Base-by-base conservation (phyloP, 2,113 vertebrate species). In the Centropus bengalensis region DNA sequence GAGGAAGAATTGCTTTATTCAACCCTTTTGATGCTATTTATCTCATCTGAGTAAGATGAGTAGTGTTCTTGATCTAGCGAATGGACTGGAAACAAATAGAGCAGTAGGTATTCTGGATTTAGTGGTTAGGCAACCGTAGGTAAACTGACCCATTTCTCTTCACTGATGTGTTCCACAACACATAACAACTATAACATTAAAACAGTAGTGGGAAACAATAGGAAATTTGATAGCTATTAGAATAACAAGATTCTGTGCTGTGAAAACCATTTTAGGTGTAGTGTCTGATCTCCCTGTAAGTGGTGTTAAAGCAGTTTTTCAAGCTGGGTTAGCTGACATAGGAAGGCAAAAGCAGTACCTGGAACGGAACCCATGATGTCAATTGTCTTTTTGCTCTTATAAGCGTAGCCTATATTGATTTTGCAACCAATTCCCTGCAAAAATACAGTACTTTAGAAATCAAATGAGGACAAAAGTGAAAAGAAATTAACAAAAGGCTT, bases 361-460 rank as follows among this genome's bases (percentile, higher is more conserved):
- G 74, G 63, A 85, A 32, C 40, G 66, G 45, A 26, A 85, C 23
- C 26, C 33, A 5, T 47, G 75, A 59, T 52, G 47, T 42, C 56
- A 47, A 56, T 56, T 73, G 30, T 66, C 36, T 59, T 73, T 87
- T 85, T 87, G 18, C 51, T 86, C 38, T 82, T 80, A 62, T 19
- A 89, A 66, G 44, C 28, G 47, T 62, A 87, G 28, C 14, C 45
- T 40, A 10, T 51, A 80, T 80, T 79, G 87, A 91, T 82, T 89
- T 95, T 85, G 45, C 67, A 89, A 30, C 32, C 6, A 20, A 89
- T 6, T 33, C 49, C 38, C 55, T 88, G 55, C 36, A 89, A 87
- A 96, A 92, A 92, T 30, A 73, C 28, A 70, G 91, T 96, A 80
- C 67, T 92, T 82, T 73, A 82, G 87, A 88, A 88, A n/a, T 71